A percentile compares a stretch with the other conserved stretches of the same genome.
Conservation (phyloP, 2,888 invertebrate species). For the Cordilura impudica region DNA sequence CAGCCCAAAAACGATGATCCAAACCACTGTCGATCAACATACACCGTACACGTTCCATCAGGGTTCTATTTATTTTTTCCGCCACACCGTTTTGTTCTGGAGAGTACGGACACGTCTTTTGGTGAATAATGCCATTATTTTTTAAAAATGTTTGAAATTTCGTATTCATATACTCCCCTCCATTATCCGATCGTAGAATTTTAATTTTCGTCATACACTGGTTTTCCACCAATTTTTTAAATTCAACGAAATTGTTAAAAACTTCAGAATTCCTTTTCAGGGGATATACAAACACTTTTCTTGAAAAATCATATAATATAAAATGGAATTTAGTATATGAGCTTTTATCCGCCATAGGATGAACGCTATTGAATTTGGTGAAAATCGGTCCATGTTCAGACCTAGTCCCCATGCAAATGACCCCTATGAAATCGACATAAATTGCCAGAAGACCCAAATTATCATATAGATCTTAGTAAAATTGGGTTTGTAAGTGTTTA, state of each 20-base stretch:
- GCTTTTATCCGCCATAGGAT: too few relatives aligned
- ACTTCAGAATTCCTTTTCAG: constrained; percentile 62
- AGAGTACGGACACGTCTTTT: constrained; percentile 66
- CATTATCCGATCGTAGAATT: constrained; percentile 60
- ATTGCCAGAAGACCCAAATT: too few relatives aligned
- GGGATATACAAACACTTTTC: constrained; percentile 22
- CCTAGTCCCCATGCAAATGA: too few relatives aligned
- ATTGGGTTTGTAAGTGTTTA: too few relatives aligned
- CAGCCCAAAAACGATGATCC: too few relatives aligned
- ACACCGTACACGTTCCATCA: constrained; percentile 63
- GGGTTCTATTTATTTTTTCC: constrained; percentile 61
- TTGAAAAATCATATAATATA: constrained; percentile 1
- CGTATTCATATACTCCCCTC: constrained; percentile 51
- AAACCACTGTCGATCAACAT: constrained; percentile 63
- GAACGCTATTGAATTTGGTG: too few relatives aligned
- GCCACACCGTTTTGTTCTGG: constrained; percentile 67
- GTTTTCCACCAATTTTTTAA: constrained; percentile 61
- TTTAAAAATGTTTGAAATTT: too few relatives aligned
- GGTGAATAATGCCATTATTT: too few relatives aligned
- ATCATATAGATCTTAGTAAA: too few relatives aligned
- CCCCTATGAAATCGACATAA: too few relatives aligned
- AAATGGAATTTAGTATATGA: too few relatives aligned
- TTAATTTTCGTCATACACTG: constrained; percentile 60
- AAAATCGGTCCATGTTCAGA: too few relatives aligned
- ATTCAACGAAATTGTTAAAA: constrained; percentile 52